Conservation (phyloP, 2,797 vertebrate genomes). For the Sebastes reedi region DNA sequence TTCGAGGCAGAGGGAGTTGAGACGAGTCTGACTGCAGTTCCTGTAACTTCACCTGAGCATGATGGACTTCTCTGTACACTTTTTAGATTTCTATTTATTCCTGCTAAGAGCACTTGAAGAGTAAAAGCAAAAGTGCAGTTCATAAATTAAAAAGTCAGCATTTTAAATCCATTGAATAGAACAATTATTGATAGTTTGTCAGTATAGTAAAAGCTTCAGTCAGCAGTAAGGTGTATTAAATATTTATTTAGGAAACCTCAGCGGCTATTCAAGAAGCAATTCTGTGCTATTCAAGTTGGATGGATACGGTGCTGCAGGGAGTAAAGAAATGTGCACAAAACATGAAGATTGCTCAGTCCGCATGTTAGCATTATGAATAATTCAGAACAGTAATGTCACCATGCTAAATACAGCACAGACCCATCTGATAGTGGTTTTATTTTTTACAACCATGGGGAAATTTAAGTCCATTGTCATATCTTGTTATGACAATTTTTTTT, state of each 20-base stretch:
- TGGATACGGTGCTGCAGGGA: not conserved
- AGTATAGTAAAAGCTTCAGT: not conserved
- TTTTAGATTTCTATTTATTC: conserved; percentile 10
- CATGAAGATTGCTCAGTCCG: not conserved
- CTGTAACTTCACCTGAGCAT: not conserved
- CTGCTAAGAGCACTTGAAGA: not conserved
- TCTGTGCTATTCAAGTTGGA: not conserved
- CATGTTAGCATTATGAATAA: not conserved
- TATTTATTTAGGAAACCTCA: conserved; percentile 2
- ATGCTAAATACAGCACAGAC: not conserved
- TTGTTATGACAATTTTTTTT: not conserved
- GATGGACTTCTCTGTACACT: not conserved
- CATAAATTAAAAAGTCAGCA: not conserved
- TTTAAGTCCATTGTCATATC: not conserved
- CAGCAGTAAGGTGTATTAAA: conserved; percentile 14
- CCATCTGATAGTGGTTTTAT: not conserved
- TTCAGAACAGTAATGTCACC: not conserved
- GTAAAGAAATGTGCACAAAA: not conserved
- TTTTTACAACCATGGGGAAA: not conserved
- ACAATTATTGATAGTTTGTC: not conserved
- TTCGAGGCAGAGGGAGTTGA: not conserved
- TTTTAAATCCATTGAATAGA: not conserved
- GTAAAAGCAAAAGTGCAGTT: not conserved
- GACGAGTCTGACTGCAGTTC: not conserved
- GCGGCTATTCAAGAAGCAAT: not conserved